Conservation (phyloP, 2,888 invertebrate genomes). For the Acrobasis repandana region DNA sequence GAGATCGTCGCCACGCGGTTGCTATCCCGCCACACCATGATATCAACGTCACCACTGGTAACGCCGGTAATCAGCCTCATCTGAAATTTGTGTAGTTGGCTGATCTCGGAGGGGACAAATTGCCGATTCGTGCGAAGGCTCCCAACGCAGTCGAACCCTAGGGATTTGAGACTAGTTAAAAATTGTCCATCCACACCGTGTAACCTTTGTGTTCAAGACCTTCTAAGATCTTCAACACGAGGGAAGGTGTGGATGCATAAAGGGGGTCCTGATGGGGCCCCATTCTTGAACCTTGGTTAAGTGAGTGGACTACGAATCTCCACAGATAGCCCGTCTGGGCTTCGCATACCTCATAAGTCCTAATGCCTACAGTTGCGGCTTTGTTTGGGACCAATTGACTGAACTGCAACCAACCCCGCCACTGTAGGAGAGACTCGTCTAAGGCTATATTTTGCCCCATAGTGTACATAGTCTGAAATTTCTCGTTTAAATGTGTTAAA, state of each 20-base stretch:
- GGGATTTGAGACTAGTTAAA: too few species aligned
- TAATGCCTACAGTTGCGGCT: not conserved
- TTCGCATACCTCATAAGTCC: not conserved
- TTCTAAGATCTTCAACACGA: not conserved
- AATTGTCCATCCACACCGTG: too few species aligned
- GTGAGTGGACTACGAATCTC: not conserved
- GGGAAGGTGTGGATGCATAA: not conserved
- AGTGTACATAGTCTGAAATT: not conserved
- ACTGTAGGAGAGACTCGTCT: not conserved
- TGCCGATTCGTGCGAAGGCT: not conserved
- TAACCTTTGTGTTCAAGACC: slow-evolving; percentile 5
- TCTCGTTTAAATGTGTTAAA: not conserved
- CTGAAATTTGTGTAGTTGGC: not conserved
- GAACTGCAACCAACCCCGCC: not conserved
- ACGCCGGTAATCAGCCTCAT: not conserved
- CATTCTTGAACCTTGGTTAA: not conserved
- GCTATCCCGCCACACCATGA: not conserved
- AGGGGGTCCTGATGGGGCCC: too few species aligned
- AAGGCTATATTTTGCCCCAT: not conserved
- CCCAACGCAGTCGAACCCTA: not conserved
- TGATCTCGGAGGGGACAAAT: not conserved
- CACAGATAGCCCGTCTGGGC: not conserved
- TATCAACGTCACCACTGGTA: slow-evolving; percentile 1
- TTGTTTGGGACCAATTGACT: not conserved
- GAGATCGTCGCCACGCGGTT: not conserved